Percentiles rank a stretch among this genome's conserved stretches.
These are phyloP conservation scores for Agrochola lychnidis DNA, from an alignment of 2,888 invertebrate genomes.

Conservation along the genomic window DNA sequence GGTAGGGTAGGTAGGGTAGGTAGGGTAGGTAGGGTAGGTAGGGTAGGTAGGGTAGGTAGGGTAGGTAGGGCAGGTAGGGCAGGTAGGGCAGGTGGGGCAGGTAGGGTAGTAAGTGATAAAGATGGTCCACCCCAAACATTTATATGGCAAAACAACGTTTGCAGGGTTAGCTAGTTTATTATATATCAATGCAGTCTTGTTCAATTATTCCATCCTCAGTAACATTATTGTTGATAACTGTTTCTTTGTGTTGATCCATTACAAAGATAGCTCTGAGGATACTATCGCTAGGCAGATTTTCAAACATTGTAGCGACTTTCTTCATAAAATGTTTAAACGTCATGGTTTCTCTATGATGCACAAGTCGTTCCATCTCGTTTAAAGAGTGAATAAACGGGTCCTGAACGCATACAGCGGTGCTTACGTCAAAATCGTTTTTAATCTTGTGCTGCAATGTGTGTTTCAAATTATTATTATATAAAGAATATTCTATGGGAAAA, in stretches of 20 bases:
- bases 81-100: too few species aligned
- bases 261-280: slow-evolving; percentile 33
- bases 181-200: not conserved
- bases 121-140: too few species aligned
- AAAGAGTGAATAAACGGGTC: slow-evolving; percentile 22
- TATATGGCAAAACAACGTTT: too few species aligned
- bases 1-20: too few species aligned
- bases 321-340: slow-evolving; percentile 24
- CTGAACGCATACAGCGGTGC: slow-evolving; percentile 20
- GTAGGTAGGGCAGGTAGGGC: too few species aligned
- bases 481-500: slow-evolving; percentile 41
- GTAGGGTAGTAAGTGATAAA: too few species aligned
- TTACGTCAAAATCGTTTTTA: not conserved
- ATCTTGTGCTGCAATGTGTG: not conserved
- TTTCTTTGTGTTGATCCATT: not conserved
- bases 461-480: slow-evolving; percentile 33
- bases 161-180: too few species aligned
- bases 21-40: too few species aligned
- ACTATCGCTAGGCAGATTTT: slow-evolving; percentile 21
- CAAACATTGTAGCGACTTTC: slow-evolving; percentile 18
- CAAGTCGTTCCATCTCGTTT: too few species aligned
- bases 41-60: too few species aligned
- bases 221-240: not conserved
- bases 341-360: too few species aligned
- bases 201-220: not conserved